Evolutionary conservation across 2,888 invertebrate species (phyloP), one percentile per base, ranked within the genome.

Genomic region (Endotricha flammealis): DNA sequence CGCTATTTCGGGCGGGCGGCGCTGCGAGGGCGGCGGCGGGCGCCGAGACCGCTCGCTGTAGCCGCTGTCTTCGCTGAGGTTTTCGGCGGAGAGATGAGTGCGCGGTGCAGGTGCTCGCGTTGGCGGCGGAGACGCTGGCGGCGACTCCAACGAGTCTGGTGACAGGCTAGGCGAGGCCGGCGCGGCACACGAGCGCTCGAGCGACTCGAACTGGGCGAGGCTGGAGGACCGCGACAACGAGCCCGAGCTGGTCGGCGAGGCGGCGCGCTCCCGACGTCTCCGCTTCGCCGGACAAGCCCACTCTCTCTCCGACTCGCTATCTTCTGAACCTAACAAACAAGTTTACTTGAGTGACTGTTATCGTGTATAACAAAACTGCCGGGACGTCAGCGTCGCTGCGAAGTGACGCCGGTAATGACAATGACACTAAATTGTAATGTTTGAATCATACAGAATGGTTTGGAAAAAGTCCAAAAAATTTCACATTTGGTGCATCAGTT

Each of bases 141-240:
- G 81, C 2, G 83, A 82, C 53, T 83, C 85, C 30, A 83, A 64
- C 22, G 85, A 85, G 65, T 88, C 87, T 1, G 88, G 88, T 2
- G 83, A 85, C 23, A 86, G 70, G 61, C 81, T 73, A 39, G 78
- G 78, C 12, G 81, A 82, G 30, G 64, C 71, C 34, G 79, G 79
- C n/a, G 81, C 81, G 16, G 82, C 81, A 56, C 85, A 86, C 29
- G 85, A 83, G 22, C 86, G 89, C 68, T 95, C 95, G 41, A 95
- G 82, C 3, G 93, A 93, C 78, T 95, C 95, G 74, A 95, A 95
- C 75, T 95, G 95, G 44, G 95, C 88, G 44, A 95, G 86, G 53
- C 94, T 94, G 48, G 93, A 93, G 42, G 94, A 93, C 48, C 95
- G 90, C 55, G 93, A 93, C 8, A 93, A 86, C 30, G 92, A 92